These are phyloP conservation scores for Andricus grossulariae DNA, from an alignment of 1,140 invertebrate species.

Conservation along the genomic window DNA sequence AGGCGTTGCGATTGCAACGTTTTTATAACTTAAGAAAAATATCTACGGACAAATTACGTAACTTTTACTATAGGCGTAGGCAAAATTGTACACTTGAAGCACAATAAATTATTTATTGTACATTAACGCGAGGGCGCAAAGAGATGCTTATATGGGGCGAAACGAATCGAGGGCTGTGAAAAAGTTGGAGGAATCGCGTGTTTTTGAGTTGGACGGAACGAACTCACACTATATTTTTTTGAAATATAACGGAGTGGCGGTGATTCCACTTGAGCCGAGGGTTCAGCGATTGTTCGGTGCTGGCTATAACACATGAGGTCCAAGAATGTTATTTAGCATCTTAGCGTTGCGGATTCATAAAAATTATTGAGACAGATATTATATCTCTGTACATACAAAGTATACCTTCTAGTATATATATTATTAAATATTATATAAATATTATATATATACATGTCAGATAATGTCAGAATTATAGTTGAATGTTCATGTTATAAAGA, in stretches of 20 bases:
- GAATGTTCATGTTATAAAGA: too few relatives aligned
- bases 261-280: constrained; percentile 62
- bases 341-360: constrained; percentile 72
- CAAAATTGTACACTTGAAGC: constrained; percentile 67
- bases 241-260: constrained; percentile 48
- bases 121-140: constrained; percentile 49
- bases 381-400: constrained; percentile 67
- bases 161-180: constrained; percentile 74
- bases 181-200: constrained; percentile 53
- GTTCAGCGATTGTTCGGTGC: constrained; percentile 69
- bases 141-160: constrained; percentile 40
- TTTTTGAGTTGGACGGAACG: constrained; percentile 57
- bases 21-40: constrained; percentile 33
- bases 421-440: constrained; percentile 63
- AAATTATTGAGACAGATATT: constrained; percentile 70
- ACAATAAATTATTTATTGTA: constrained; percentile 73
- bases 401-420: constrained; percentile 60
- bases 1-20: constrained; percentile 34
- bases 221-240: constrained; percentile 66
- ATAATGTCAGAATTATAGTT: too few relatives aligned
- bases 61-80: constrained; percentile 48
- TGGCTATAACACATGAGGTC: constrained; percentile 73
- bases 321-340: constrained; percentile 75
- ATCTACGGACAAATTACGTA: constrained; percentile 69
- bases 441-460: constrained; percentile 51